Conservation (phyloP, 2,113 vertebrate species). For the Rhynchopsitta pachyrhyncha region DNA sequence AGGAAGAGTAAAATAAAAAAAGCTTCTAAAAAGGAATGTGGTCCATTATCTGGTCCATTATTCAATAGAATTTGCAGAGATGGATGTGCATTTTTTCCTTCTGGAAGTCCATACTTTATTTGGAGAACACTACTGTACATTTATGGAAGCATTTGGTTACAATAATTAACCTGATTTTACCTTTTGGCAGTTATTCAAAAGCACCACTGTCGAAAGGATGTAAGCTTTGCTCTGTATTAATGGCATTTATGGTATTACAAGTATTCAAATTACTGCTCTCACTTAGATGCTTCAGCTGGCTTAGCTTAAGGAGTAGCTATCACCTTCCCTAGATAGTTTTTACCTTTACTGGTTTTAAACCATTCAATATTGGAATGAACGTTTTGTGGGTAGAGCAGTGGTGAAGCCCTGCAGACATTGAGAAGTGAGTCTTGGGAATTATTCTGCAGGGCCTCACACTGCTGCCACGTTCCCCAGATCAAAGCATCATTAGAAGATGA, state of each 20-base stretch:
- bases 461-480: neutral
- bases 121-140: neutral
- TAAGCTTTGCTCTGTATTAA: neutral
- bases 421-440: neutral
- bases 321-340: neutral
- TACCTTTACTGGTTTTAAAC: neutral
- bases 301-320: neutral
- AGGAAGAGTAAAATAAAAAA: neutral
- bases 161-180: neutral
- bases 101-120: neutral
- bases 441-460: neutral
- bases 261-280: neutral
- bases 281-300: neutral
- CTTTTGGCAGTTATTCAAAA: neutral
- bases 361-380: neutral
- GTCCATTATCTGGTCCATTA: neutral
- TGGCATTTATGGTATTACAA: neutral
- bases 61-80: neutral
- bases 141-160: neutral
- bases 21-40: neutral
- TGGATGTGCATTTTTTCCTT: neutral
- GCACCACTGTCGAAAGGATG: neutral
- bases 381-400: neutral
- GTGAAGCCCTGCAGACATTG: neutral
- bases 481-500: conserved; percentile 8